phyloP scores from a whole-genome alignment of 2,113 vertebrate genomes.

The Campylomormyrus tamandua region DNA sequence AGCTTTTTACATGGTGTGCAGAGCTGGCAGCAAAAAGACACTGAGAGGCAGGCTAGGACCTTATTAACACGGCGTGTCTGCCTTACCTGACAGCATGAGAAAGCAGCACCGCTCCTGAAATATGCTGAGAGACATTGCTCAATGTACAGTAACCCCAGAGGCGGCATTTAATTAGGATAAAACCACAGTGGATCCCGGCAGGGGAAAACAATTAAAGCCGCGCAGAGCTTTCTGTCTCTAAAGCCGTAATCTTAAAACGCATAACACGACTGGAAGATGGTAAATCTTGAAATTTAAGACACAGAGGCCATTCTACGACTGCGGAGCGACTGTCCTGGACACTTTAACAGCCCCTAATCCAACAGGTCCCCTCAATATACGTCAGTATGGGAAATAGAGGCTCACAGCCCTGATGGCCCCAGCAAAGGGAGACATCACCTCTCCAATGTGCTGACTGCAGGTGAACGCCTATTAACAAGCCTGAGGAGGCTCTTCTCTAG shows the following conservation, averaged over 20 bases:
- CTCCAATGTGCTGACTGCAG: background rate
- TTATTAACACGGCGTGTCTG: background rate
- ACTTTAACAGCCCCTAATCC: background rate
- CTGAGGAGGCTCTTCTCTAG: background rate
- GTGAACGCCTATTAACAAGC: background rate
- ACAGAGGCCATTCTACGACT: background rate
- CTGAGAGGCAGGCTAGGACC: background rate
- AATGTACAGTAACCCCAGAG: background rate
- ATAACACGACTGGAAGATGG: background rate
- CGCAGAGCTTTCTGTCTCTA: background rate
- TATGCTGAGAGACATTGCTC: background rate
- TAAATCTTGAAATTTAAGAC: background rate
- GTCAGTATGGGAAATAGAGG: background rate
- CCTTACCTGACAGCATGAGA: background rate
- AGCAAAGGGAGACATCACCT: background rate
- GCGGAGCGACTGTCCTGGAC: background rate
- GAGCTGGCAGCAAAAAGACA: background rate
- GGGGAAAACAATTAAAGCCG: conserved; percentile 12
- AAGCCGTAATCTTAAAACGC: background rate
- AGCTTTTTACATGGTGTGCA: background rate
- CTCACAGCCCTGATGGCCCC: background rate
- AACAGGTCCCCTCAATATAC: background rate
- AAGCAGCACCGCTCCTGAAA: background rate
- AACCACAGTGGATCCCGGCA: background rate
- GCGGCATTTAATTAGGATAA: background rate